These are phyloP conservation scores for Halocynthia aurantium DNA, from an alignment of 23 tunicate species.

Conservation along the genomic window DNA sequence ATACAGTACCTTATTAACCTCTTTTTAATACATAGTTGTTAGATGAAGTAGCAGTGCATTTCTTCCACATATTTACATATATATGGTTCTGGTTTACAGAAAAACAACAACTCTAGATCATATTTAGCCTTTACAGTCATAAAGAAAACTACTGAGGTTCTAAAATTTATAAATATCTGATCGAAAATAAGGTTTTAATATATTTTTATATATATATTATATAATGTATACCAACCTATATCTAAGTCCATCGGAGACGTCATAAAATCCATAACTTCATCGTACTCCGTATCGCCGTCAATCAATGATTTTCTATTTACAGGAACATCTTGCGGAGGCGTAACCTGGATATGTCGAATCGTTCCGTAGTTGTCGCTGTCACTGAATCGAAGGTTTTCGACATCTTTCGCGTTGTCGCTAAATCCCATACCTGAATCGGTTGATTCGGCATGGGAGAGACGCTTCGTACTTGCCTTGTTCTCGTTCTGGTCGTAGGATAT, in stretches of 20 bases:
- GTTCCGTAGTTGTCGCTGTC: conserved; percentile 17
- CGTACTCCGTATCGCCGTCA: conserved; percentile 62
- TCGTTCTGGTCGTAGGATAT: background rate
- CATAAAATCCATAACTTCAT: conserved; percentile 70
- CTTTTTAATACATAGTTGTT: too few species aligned
- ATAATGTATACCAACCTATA: too few species aligned
- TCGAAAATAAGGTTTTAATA: too few species aligned
- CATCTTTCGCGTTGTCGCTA: conserved; percentile 26
- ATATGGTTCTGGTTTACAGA: too few species aligned
- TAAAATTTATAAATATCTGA: too few species aligned
- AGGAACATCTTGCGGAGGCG: conserved; percentile 2
- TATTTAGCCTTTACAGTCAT: too few species aligned
- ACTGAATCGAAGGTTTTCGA: conserved; percentile 2
- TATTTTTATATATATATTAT: too few species aligned
- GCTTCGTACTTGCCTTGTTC: background rate
- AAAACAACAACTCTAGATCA: too few species aligned
- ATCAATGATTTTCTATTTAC: conserved; percentile 16
- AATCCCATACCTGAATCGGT: conserved; percentile 32
- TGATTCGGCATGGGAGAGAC: conserved; percentile 22
- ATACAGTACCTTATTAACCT: too few species aligned
- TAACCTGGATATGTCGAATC: conserved; percentile 3
- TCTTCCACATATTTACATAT: too few species aligned
- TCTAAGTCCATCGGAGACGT: conserved; percentile 28
- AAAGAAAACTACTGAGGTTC: too few species aligned
- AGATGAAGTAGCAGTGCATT: too few species aligned